phyloP scores from a whole-genome alignment of 2,113 vertebrate species.

The Myotis davidii region DNA sequence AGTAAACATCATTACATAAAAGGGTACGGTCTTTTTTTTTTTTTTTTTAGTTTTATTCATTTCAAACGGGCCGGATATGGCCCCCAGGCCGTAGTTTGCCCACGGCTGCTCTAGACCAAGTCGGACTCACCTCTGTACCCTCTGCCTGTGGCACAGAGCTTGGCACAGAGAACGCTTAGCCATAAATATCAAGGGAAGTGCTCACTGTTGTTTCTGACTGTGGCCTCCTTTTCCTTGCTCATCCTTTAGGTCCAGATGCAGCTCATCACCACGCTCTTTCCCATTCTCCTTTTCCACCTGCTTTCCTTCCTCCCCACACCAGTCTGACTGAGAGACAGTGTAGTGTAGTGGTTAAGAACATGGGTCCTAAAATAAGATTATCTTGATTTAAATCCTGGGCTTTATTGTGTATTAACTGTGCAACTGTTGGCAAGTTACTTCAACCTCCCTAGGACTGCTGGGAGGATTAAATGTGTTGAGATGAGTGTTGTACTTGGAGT shows the following conservation, averaged over 20 bases:
- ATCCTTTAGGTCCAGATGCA: not conserved
- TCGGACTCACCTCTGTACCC: not conserved
- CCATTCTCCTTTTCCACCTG: not conserved
- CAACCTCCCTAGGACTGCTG: not conserved
- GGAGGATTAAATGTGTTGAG: not conserved
- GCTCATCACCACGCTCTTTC: not conserved
- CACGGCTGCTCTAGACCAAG: not conserved
- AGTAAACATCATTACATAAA: no score
- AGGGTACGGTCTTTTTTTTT: no score
- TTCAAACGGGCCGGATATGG: no score
- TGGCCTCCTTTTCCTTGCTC: not conserved
- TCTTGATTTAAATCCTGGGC: constrained; percentile 11
- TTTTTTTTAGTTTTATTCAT: no score
- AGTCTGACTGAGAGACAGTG: not conserved
- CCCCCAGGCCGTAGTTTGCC: no score
- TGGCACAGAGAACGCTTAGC: not conserved
- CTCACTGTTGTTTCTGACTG: not conserved
- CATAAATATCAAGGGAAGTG: not conserved
- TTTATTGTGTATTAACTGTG: not conserved
- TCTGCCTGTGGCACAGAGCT: not conserved
- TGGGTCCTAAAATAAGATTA: not conserved
- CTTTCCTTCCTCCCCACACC: not conserved
- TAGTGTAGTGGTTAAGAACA: not conserved
- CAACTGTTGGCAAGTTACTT: not conserved
- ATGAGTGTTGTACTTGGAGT: not conserved